Conservation (phyloP, 2,888 invertebrate species). For the Thereva unica region DNA sequence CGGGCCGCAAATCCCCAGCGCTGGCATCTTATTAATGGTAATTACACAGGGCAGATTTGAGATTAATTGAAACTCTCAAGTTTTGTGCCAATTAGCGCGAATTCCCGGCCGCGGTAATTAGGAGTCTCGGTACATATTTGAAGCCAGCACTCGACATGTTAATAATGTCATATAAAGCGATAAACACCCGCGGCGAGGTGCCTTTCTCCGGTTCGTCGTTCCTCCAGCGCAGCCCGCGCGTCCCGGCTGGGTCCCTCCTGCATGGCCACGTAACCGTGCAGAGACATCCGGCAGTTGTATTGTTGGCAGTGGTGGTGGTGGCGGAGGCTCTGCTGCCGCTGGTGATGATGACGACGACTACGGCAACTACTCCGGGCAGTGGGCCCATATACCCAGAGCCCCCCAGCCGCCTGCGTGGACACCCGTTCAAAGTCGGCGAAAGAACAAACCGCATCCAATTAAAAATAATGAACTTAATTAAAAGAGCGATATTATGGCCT, state of each 20-base stretch:
- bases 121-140: constrained; percentile 40
- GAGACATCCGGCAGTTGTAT: constrained; percentile 26
- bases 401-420: constrained; percentile 15
- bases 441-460: constrained; percentile 49
- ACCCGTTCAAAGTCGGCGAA: constrained; percentile 46
- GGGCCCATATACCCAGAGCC: neutral
- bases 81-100: constrained; percentile 46
- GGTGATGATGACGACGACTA: too few relatives aligned
- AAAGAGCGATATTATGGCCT: constrained; percentile 48
- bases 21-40: constrained; percentile 20
- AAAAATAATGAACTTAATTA: constrained; percentile 49
- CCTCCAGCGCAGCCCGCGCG: neutral
- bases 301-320: neutral
- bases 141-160: constrained; percentile 33
- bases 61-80: constrained; percentile 46
- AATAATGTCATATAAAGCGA: constrained; percentile 35
- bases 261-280: neutral
- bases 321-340: too few relatives aligned
- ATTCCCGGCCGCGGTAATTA: constrained; percentile 45
- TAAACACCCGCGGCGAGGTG: constrained; percentile 35
- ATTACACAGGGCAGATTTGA: constrained; percentile 27
- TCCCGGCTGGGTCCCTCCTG: neutral
- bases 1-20: too few relatives aligned
- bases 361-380: too few relatives aligned
- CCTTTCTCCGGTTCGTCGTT: constrained; percentile 19